Evolutionary conservation across 1,140 invertebrate genomes (phyloP), one percentile per base, ranked within the genome.

Genomic region (Diachasma alloeum): DNA sequence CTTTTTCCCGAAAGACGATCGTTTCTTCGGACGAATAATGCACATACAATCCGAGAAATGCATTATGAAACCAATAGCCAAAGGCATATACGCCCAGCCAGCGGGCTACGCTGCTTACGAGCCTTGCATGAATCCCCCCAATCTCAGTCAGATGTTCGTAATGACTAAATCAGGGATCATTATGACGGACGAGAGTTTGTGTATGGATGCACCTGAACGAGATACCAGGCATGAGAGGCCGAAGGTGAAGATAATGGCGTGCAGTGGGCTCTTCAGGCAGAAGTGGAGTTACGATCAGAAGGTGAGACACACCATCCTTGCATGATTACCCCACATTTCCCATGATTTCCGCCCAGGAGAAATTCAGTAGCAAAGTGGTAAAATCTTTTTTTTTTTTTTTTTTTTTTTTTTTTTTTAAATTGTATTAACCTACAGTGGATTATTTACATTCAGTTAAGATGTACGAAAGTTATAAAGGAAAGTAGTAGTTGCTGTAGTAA

Each of bases 1-100:
- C 84, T 98, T 98, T 86, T 95, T 98, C 80, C 97, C 97, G 0
- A 94, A 91, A 36, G 90, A 94, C 0, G 92, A 95, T 79, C 90
- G 95, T 67, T 96, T 96, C 85, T 97, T 97, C 84, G 96, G 96
- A 73, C 92, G 92, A 91, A 91, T 93, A 36, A 81, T 91, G 69
- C 90, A 92, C 76, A 72, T 84, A 5, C 78, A 86, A 17, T 85
- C 86, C 19, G 87, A 90, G 15, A 90, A 92, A 81, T 95, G 94
- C 84, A 80, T 95, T 1, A 87, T 90, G 84, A 90, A 90, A 84
- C 93, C 93, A 5, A 86, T 90, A 31, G 89, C 88, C 15, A 92
- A 92, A 79, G 90, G 89, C 39, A 87, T 91, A 8, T 88, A 89
- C 22, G 91, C 91, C 76, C 92, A 93, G 83, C 91, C 93, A 13